Percentiles rank a stretch among this genome's conserved stretches.
These are phyloP conservation scores for Neotoxoptera formosana DNA, from an alignment of 1,140 invertebrate genomes.

Conservation along the genomic window DNA sequence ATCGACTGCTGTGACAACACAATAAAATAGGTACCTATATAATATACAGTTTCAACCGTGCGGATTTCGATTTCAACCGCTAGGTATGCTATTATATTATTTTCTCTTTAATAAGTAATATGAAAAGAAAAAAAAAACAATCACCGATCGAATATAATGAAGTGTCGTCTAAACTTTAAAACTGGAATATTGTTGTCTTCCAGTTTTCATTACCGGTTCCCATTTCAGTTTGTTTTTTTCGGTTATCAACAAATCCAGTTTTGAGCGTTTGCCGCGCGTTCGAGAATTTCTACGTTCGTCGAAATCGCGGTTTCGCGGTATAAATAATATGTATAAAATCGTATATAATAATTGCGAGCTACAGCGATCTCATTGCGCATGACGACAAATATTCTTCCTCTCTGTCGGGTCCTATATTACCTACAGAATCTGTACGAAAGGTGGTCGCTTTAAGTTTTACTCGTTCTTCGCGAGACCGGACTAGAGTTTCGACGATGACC, in stretches of 20 bases:
- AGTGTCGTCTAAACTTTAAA: conserved; percentile 44
- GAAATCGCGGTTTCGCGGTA: neutral
- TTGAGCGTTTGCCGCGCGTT: neutral
- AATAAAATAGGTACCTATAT: neutral
- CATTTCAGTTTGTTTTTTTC: neutral
- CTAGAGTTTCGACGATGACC: neutral
- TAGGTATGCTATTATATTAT: neutral
- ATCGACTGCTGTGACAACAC: neutral
- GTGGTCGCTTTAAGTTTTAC: neutral
- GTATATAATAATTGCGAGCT: neutral
- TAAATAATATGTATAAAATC: neutral
- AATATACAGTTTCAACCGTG: neutral
- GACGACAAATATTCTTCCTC: neutral
- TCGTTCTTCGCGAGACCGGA: neutral
- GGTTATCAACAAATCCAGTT: conserved; percentile 35
- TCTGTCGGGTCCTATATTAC: neutral
- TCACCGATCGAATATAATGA: neutral
- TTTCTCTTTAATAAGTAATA: conserved; percentile 37
- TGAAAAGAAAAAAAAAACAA: conserved; percentile 27
- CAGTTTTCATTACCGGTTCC: conserved; percentile 43
- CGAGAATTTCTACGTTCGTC: neutral
- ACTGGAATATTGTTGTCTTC: conserved; percentile 22
- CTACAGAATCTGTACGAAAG: neutral
- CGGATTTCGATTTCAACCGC: neutral
- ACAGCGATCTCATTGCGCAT: neutral